These are phyloP conservation scores for Mastacembelus armatus DNA, from an alignment of 2,797 vertebrate genomes.

Conservation along the genomic window DNA sequence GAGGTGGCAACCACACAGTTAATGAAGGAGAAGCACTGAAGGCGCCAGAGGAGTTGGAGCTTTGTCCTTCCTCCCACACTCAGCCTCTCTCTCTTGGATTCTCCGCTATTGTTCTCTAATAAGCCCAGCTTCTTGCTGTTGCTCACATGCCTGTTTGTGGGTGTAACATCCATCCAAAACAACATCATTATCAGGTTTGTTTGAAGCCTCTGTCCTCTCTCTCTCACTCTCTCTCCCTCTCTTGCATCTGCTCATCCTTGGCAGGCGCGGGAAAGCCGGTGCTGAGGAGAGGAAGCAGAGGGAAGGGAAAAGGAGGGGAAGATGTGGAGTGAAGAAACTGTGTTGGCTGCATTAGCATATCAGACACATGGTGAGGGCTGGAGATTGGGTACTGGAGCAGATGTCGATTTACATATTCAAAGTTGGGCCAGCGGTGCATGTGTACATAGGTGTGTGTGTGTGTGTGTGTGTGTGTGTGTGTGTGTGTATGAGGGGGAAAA, in stretches of 20 bases:
- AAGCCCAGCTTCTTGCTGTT: constrained; percentile 67
- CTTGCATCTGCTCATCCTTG: constrained; percentile 76
- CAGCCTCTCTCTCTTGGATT: constrained; percentile 63
- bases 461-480: constrained; percentile 29
- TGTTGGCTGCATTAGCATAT: constrained; percentile 83
- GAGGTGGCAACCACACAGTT: constrained; percentile 33
- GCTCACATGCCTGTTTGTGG: constrained; percentile 76
- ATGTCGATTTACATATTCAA: constrained; percentile 88
- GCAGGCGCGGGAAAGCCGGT: constrained; percentile 62
- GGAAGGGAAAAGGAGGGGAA: constrained; percentile 57
- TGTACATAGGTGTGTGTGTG: constrained; percentile 59
- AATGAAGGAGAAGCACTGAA: constrained; percentile 62
- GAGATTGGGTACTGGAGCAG: constrained; percentile 83
- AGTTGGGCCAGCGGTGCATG: constrained; percentile 72
- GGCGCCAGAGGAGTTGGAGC: constrained; percentile 50
- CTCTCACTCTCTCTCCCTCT: constrained; percentile 50
- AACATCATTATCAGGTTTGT: constrained; percentile 84
- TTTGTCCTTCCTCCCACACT: constrained; percentile 72
- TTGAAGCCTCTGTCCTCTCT: constrained; percentile 70
- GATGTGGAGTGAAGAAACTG: constrained; percentile 71
- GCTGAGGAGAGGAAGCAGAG: constrained; percentile 65
- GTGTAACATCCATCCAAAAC: constrained; percentile 80
- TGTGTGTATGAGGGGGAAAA: not conserved
- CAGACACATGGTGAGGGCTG: constrained; percentile 83
- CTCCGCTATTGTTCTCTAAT: constrained; percentile 80